phyloP scores from a whole-genome alignment of 2,888 invertebrate species.

The Megaustenia siamemsis region DNA sequence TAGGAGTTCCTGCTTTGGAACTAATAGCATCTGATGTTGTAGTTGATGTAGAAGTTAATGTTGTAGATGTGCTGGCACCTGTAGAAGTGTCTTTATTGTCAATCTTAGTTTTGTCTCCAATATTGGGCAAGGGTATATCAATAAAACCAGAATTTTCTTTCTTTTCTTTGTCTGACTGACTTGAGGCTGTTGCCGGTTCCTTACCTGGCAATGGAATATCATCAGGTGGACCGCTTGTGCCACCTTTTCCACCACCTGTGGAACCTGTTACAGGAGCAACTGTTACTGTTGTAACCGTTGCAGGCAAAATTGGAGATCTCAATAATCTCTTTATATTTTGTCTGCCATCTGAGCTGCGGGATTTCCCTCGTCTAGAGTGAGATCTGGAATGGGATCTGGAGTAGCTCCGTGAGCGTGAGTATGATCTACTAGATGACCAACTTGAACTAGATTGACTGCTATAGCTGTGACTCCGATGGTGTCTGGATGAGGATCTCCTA shows the following conservation, averaged over 20 bases:
- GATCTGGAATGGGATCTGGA: constrained; percentile 59
- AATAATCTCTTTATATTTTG: constrained; percentile 53
- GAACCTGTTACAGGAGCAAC: constrained; percentile 51
- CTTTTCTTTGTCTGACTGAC: constrained; percentile 42
- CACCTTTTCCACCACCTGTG: constrained; percentile 33
- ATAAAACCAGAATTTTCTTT: constrained; percentile 55
- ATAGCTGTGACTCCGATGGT: constrained; percentile 62
- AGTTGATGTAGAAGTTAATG: constrained; percentile 7
- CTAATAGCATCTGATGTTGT: constrained; percentile 12
- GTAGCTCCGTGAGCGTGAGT: constrained; percentile 65
- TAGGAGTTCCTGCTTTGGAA: not conserved
- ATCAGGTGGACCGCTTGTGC: constrained; percentile 59
- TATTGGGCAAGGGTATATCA: constrained; percentile 65
- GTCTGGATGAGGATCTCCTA: constrained; percentile 55
- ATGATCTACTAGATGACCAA: constrained; percentile 65
- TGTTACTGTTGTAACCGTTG: constrained; percentile 46
- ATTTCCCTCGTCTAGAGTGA: constrained; percentile 63
- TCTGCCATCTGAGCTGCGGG: constrained; percentile 51
- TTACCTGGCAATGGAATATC: constrained; percentile 70
- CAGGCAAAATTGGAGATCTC: constrained; percentile 49
- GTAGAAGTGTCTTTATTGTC: constrained; percentile 39
- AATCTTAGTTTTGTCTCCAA: constrained; percentile 48
- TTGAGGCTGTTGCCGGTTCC: constrained; percentile 44
- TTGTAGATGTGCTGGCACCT: constrained; percentile 48
- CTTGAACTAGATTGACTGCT: constrained; percentile 66